Base-by-base conservation (phyloP, 2,888 invertebrate species). In the Yponomeuta evonymella region DNA sequence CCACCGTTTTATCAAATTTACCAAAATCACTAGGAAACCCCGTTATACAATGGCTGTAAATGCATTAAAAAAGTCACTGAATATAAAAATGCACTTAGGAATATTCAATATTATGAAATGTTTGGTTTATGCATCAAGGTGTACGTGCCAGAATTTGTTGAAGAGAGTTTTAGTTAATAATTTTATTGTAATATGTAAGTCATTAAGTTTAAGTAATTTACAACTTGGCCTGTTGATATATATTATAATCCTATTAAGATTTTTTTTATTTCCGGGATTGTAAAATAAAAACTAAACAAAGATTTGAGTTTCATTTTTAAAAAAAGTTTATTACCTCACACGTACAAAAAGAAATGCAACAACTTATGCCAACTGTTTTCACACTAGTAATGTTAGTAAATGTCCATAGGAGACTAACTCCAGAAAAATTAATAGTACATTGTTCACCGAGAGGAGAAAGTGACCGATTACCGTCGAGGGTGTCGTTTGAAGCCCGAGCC, bases 201-300 rank as follows among this genome's bases (percentile, higher is more conserved):
- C 90, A 92, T 92, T 90, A 91, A 91, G 91, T 92, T 92, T 90
- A 92, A 92, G 90, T 90, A 91, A 92, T 91, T 91, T 91, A 92
- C 92, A 90, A 90, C 89, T 91, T 89, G 91, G 89, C 87, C 90
- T 91, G 91, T 92, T 92, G 89, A 92, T 89, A 91, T 91, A 89
- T 90, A 90, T 89, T 88, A 89, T 89, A 88, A 92, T 92, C 92
- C 91, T 92, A 89, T 86, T 90, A 91, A 90, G 88, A 89, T 87
- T 90, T 76, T 71, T 51, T 74, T 90, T 90, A 91, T 90, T 91
- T 92, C 89, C 89, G 91, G 92, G 92, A 92, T 92, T 91, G 91
- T 91, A 90, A 92, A 91, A 90, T 92, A 92, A 92, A 90, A 88
- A 84, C 84, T 87, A 85, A 89, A 88, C 81, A 81, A 23, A 79